Evolutionary conservation across 1,140 invertebrate genomes (phyloP).

Genomic region (Oreohelix idahoensis): DNA sequence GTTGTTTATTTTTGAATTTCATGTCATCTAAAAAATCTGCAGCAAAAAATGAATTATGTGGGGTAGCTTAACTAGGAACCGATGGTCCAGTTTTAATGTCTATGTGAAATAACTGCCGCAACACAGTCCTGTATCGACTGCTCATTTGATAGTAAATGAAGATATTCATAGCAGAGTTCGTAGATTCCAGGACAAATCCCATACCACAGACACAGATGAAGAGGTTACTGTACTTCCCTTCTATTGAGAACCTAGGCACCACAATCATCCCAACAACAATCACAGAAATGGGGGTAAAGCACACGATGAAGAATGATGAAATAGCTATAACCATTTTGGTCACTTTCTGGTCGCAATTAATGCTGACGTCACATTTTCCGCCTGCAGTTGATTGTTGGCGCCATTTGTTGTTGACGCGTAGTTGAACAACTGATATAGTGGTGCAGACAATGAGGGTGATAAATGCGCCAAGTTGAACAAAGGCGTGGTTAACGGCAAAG

Average conservation of each 20-base stretch:
- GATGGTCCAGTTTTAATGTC: too few species aligned
- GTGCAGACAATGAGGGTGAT: neutral
- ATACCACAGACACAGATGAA: neutral
- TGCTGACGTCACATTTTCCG: neutral
- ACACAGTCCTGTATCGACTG: neutral
- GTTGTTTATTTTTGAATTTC: too few species aligned
- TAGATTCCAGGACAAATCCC: neutral
- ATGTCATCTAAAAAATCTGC: too few species aligned
- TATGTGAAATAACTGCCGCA: neutral
- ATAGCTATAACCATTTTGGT: neutral
- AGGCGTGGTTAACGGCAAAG: neutral
- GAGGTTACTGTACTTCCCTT: neutral
- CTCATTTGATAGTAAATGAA: neutral
- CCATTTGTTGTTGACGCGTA: neutral
- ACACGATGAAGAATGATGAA: neutral
- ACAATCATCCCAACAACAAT: neutral
- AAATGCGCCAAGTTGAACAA: neutral
- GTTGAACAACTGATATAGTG: neutral
- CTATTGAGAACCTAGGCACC: neutral
- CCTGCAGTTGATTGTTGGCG: neutral
- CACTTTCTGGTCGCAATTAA: neutral
- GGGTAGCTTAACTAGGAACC: too few species aligned
- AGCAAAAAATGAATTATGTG: too few species aligned
- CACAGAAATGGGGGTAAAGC: neutral
- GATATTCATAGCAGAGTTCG: neutral